Conservation (phyloP, 2,888 invertebrate genomes). For the Eilema griseolum region DNA sequence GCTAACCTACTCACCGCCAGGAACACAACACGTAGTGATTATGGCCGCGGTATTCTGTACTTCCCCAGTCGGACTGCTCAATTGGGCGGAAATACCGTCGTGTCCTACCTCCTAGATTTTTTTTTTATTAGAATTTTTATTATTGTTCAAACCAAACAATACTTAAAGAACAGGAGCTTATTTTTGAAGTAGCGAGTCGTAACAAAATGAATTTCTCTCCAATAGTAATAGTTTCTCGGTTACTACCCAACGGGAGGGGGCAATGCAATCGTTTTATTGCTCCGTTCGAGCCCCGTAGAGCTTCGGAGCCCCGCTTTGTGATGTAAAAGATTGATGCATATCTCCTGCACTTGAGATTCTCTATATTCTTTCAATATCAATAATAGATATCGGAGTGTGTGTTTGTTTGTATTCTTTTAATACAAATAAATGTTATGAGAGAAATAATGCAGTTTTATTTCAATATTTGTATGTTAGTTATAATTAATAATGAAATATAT, state of each 20-base stretch:
- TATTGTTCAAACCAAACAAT: background rate
- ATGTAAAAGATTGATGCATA: conserved; percentile 75
- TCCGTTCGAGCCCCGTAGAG: conserved; percentile 37
- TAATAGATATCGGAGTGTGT: background rate
- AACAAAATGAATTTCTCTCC: conserved; percentile 18
- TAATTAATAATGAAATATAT: too few relatives aligned
- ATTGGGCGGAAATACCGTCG: too few relatives aligned
- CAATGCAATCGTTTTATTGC: conserved; percentile 55
- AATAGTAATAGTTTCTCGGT: conserved; percentile 34
- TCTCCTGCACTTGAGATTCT: conserved; percentile 54
- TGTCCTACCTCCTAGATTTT: too few relatives aligned
- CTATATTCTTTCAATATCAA: conserved; percentile 23
- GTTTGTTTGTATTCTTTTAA: background rate
- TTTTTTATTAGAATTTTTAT: background rate
- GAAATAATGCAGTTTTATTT: too few relatives aligned
- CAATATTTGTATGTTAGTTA: too few relatives aligned
- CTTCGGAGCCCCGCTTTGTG: conserved; percentile 62
- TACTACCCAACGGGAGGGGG: conserved; percentile 29
- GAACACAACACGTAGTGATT: too few relatives aligned
- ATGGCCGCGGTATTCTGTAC: too few relatives aligned
- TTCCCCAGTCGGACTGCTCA: too few relatives aligned
- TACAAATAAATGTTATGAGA: too few relatives aligned
- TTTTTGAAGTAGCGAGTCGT: background rate
- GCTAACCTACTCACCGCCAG: too few relatives aligned
- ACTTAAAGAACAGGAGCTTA: background rate